These are phyloP conservation scores for Sinotaia quadrata DNA, from an alignment of 2,888 invertebrate genomes.

Conservation along the genomic window DNA sequence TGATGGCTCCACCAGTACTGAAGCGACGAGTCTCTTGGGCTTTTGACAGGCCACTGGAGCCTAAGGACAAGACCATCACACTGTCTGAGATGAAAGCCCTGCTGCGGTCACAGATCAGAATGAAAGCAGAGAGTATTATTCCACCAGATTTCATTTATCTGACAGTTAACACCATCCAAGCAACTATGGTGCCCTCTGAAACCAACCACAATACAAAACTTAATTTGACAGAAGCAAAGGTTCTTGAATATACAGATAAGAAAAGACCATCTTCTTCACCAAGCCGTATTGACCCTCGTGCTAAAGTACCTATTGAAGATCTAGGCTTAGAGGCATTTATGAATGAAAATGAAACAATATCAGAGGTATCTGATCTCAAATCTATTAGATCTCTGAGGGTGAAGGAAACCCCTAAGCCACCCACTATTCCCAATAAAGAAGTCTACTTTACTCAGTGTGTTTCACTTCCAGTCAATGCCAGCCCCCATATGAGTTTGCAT, in stretches of 20 bases:
- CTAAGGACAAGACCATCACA: constrained; percentile 56
- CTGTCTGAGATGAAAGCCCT: constrained; percentile 68
- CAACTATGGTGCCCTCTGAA: constrained; percentile 56
- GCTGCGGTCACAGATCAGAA: constrained; percentile 68
- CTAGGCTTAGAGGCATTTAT: constrained; percentile 52
- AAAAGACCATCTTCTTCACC: constrained; percentile 67
- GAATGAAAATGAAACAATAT: constrained; percentile 46
- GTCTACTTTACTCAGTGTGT: constrained; percentile 52
- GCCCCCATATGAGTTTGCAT: constrained; percentile 53
- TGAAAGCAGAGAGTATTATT: constrained; percentile 57
- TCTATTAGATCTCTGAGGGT: constrained; percentile 50
- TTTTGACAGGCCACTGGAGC: constrained; percentile 63
- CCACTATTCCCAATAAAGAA: constrained; percentile 44
- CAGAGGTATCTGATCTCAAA: constrained; percentile 52
- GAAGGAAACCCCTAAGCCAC: constrained; percentile 44
- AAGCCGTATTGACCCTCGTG: constrained; percentile 65
- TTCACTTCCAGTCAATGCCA: constrained; percentile 45
- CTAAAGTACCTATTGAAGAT: constrained; percentile 60
- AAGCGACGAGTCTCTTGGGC: constrained; percentile 69
- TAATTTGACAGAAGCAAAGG: constrained; percentile 42
- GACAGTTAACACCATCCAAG: constrained; percentile 68
- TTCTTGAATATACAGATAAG: constrained; percentile 9
- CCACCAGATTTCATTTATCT: constrained; percentile 70
- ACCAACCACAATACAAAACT: constrained; percentile 55
- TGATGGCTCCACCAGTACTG: constrained; percentile 47